phyloP scores from a whole-genome alignment of 2,113 vertebrate species.

The Cyprinus carpio region DNA sequence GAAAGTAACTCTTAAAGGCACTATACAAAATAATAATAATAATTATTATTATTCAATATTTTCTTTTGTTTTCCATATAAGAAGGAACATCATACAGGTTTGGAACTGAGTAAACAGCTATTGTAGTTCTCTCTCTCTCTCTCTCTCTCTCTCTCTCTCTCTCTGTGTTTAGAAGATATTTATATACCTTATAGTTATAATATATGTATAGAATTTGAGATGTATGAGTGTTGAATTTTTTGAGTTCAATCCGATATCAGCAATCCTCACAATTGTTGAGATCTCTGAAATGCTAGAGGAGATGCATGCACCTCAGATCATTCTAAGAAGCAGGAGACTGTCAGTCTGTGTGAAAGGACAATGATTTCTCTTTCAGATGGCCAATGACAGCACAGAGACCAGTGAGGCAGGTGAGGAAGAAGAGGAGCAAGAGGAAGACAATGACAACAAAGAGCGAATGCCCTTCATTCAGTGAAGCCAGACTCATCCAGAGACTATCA shows the following conservation, averaged over 20 bases:
- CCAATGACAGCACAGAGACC: constrained; percentile 97
- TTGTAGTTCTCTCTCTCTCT: too few relatives aligned
- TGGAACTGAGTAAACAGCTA: too few relatives aligned
- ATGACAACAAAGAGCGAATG: constrained; percentile 96
- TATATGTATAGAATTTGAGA: background rate
- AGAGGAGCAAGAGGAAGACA: constrained; percentile 94
- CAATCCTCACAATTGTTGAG: background rate
- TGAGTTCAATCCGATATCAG: background rate
- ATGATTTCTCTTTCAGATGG: constrained; percentile 82
- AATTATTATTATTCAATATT: background rate
- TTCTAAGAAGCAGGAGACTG: background rate
- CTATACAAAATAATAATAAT: too few relatives aligned
- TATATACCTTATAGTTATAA: too few relatives aligned
- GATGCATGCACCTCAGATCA: background rate
- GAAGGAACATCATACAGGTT: background rate
- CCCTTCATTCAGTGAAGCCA: constrained; percentile 92
- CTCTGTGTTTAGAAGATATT: background rate
- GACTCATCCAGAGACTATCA: constrained; percentile 53
- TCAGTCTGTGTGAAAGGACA: background rate
- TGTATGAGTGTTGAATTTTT: background rate
- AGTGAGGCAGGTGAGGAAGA: constrained; percentile 98
- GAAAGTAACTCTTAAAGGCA: too few relatives aligned
- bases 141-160: background rate
- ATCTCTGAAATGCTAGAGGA: background rate
- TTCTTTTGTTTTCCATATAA: background rate